Evolutionary conservation across 2,113 vertebrate species (phyloP).

Genomic region (Paradoxurus hermaphroditus): DNA sequence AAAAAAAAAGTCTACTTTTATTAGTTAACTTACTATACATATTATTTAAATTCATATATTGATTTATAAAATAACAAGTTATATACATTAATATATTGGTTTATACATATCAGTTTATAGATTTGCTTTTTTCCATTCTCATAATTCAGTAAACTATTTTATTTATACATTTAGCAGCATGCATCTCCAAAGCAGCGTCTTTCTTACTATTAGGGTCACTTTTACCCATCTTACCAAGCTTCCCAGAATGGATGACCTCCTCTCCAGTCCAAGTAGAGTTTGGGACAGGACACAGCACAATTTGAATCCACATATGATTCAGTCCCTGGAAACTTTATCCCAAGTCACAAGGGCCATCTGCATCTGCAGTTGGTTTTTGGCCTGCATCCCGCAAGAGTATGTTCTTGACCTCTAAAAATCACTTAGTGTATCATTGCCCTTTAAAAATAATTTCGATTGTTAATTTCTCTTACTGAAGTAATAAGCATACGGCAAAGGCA

Average conservation of each 20-base stretch:
- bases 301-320: conserved; percentile 42
- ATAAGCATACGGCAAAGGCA: neutral
- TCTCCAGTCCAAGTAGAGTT: neutral
- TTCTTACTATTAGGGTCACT: neutral
- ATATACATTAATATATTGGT: too few species aligned
- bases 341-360: conserved; percentile 54
- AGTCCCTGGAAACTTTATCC: conserved; percentile 64
- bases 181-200: neutral
- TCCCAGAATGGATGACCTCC: conserved; percentile 20
- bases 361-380: conserved; percentile 43
- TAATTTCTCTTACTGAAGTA: conserved; percentile 15
- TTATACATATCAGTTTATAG: neutral
- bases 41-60: neutral
- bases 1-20: too few species aligned
- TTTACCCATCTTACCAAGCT: neutral
- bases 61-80: neutral
- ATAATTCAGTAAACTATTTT: neutral
- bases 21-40: neutral
- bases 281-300: conserved; percentile 29
- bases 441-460: conserved; percentile 1
- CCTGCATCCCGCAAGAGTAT: neutral
- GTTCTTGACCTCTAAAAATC: conserved; percentile 39
- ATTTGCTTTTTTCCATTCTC: neutral
- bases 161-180: neutral
- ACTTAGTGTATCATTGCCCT: neutral